Conservation (phyloP, 2,888 invertebrate species). For the Pristionchus arcanus region DNA sequence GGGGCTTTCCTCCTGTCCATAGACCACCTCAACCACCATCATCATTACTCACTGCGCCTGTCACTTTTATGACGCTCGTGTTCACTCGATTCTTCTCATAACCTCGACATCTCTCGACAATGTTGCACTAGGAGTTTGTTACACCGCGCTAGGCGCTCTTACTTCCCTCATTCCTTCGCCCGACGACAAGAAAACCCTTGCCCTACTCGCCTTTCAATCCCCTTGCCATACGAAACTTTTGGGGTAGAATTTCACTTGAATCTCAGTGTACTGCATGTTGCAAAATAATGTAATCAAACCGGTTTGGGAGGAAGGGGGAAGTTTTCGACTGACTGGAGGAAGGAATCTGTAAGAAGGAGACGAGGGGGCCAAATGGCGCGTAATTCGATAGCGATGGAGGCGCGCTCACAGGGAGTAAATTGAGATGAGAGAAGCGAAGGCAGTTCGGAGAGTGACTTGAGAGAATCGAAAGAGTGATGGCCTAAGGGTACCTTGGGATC, state of each 20-base stretch:
- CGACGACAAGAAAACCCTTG: not conserved
- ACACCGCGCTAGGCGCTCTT: not conserved
- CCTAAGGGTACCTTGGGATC: too few relatives aligned
- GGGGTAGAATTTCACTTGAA: not conserved
- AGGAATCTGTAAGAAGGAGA: not conserved
- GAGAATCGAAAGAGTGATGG: too few relatives aligned
- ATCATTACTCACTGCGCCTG: not conserved
- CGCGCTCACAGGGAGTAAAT: not conserved
- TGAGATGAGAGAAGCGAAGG: constrained; percentile 4
- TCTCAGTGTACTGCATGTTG: not conserved
- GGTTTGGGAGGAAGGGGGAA: not conserved
- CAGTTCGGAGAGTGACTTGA: not conserved
- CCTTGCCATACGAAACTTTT: not conserved
- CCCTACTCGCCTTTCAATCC: not conserved
- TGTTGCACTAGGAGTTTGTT: constrained; percentile 28
- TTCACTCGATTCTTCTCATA: not conserved
- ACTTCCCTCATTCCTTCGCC: constrained; percentile 14
- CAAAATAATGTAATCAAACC: not conserved
- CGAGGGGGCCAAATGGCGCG: constrained; percentile 6
- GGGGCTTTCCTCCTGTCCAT: not conserved
- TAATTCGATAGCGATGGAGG: constrained; percentile 8
- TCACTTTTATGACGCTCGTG: constrained; percentile 6
- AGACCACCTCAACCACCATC: not conserved
- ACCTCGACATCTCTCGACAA: not conserved
- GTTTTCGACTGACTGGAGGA: not conserved